These are phyloP conservation scores for Zaprionus capensis DNA, from an alignment of 1,140 invertebrate genomes.

Conservation along the genomic window DNA sequence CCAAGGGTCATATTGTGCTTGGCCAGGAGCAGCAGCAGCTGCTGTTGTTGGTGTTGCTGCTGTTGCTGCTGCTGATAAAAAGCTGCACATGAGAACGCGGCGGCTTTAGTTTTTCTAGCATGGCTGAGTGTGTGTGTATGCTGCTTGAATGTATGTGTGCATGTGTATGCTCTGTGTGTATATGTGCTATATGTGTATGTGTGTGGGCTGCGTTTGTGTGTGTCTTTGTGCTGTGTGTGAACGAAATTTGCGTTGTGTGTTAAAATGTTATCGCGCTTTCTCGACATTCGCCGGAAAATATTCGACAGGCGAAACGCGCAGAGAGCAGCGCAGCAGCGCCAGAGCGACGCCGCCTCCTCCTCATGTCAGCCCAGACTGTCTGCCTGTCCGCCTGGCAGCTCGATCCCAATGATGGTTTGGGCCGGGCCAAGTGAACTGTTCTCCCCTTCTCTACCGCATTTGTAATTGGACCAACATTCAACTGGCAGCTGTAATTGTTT, in stretches of 20 bases:
- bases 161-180: too few relatives aligned
- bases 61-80: constrained; percentile 22
- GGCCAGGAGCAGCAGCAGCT: constrained; percentile 48
- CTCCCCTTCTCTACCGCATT: constrained; percentile 7
- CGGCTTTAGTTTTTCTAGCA: constrained; percentile 27
- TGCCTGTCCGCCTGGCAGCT: neutral
- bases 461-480: constrained; percentile 68
- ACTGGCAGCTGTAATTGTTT: constrained; percentile 75
- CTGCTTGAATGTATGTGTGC: too few relatives aligned
- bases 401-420: constrained; percentile 5
- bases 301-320: constrained; percentile 55
- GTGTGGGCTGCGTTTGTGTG: too few relatives aligned
- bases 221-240: constrained; percentile 12
- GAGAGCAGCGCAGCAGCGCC: constrained; percentile 8
- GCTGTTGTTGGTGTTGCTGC: constrained; percentile 20
- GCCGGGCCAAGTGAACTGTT: constrained; percentile 31
- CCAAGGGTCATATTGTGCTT: constrained; percentile 72
- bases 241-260: constrained; percentile 72
- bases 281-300: constrained; percentile 60
- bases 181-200: too few relatives aligned
- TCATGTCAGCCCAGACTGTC: neutral
- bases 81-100: constrained; percentile 31
- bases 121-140: constrained; percentile 1
- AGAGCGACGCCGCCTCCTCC: constrained; percentile 23
- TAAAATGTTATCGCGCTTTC: constrained; percentile 75